Conservation (phyloP, 2,888 invertebrate genomes). For the Horisme vitalbata region DNA sequence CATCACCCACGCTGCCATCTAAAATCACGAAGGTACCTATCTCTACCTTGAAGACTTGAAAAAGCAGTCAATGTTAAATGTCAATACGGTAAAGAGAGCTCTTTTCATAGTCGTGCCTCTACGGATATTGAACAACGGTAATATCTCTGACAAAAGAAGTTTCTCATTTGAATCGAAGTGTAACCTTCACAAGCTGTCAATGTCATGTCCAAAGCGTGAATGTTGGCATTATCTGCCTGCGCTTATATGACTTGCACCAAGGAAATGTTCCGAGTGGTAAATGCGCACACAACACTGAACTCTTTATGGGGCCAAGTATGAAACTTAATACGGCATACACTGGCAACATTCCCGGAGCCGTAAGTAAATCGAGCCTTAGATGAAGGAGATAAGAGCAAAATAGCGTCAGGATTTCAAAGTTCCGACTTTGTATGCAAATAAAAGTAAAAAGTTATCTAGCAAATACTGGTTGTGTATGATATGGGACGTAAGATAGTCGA, state of each 20-base stretch:
- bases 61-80: no score
- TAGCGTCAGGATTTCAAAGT: constrained; percentile 25
- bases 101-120: neutral
- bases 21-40: no score
- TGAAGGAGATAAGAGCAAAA: constrained; percentile 29
- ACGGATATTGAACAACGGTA: constrained; percentile 4
- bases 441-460: constrained; percentile 20
- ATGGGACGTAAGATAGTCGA: constrained; percentile 18
- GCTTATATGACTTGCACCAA: constrained; percentile 15
- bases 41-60: no score
- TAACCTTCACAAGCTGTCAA: constrained; percentile 20
- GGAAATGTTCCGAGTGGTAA: constrained; percentile 16
- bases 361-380: constrained; percentile 29
- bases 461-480: constrained; percentile 21
- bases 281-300: constrained; percentile 26
- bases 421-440: constrained; percentile 27
- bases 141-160: constrained; percentile 4
- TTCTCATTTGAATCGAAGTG: neutral
- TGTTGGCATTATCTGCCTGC: constrained; percentile 7
- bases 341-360: constrained; percentile 26
- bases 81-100: no score
- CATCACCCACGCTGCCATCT: constrained; percentile 44
- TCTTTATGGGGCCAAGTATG: constrained; percentile 37
- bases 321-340: constrained; percentile 41
- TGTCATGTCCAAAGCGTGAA: constrained; percentile 23